Conservation (phyloP, 92 coral and sea anemone species). For the Parazoanthus swiftii region DNA sequence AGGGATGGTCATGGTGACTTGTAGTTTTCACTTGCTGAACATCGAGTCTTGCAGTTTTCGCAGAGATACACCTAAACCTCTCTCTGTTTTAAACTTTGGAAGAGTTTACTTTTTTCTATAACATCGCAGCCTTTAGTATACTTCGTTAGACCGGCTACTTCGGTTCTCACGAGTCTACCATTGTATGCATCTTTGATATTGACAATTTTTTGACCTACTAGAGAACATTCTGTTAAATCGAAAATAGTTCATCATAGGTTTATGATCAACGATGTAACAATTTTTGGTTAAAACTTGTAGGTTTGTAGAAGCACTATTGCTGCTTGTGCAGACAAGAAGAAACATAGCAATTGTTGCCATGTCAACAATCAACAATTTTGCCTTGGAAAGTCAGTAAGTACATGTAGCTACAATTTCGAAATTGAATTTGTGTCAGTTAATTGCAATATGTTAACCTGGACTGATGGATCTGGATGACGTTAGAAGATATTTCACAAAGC, state of each 20-base stretch:
- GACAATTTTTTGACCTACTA: neutral
- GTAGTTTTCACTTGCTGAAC: too few relatives aligned
- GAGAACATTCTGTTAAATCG: neutral
- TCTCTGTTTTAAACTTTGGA: too few relatives aligned
- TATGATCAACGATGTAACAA: neutral
- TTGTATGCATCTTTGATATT: neutral
- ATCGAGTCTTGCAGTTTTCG: too few relatives aligned
- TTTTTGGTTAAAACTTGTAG: constrained; percentile 44
- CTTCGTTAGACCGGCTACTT: too few relatives aligned
- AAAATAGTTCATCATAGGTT: neutral
- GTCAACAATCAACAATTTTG: constrained; percentile 84
- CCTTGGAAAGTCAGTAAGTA: constrained; percentile 77
- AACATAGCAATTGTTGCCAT: constrained; percentile 79
- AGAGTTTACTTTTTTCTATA: too few relatives aligned
- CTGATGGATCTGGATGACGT: neutral
- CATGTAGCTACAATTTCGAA: neutral
- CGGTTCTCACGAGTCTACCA: neutral
- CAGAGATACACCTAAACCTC: too few relatives aligned
- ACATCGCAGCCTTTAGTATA: too few relatives aligned
- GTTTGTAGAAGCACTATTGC: constrained; percentile 66
- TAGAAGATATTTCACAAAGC: neutral
- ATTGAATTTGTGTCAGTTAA: neutral
- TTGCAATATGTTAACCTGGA: neutral
- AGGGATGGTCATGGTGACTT: constrained; percentile 3
- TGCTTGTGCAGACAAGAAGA: constrained; percentile 64